Percentiles rank a stretch among this genome's conserved stretches.
phyloP scores from a whole-genome alignment of 1,140 invertebrate species.

The Ceratosolen solmsi region DNA sequence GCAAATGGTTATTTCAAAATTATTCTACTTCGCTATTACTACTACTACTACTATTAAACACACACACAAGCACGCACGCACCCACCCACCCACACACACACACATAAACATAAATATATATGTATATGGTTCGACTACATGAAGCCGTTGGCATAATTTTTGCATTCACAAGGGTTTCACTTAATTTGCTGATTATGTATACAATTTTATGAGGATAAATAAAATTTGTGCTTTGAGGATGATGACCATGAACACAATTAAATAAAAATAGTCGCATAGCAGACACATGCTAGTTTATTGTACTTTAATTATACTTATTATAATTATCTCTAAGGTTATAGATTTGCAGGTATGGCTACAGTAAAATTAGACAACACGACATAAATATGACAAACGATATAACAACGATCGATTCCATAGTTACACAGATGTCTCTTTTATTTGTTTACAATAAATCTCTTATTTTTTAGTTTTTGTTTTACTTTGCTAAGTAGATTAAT shows the following conservation, averaged over 20 bases:
- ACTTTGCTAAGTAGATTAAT: slow-evolving; percentile 40
- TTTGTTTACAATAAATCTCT: slow-evolving; percentile 43
- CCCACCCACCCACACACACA: no score
- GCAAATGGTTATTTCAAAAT: no score
- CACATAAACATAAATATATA: no score
- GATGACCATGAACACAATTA: background rate
- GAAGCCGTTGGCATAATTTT: no score
- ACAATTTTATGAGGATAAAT: background rate
- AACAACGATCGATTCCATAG: slow-evolving; percentile 66
- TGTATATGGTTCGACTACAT: no score
- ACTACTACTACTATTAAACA: no score
- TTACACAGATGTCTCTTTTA: slow-evolving; percentile 56
- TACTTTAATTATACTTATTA: slow-evolving; percentile 51
- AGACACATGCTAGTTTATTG: slow-evolving; percentile 51
- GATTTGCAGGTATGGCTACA: slow-evolving; percentile 61
- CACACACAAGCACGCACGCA: no score
- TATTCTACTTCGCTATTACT: no score
- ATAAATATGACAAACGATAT: slow-evolving; percentile 69
- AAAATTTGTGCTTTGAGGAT: background rate
- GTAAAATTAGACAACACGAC: slow-evolving; percentile 67
- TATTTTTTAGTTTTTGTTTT: slow-evolving; percentile 33
- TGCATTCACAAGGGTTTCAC: no score
- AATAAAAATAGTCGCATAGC: slow-evolving; percentile 33
- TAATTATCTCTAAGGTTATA: slow-evolving; percentile 59
- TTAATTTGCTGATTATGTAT: background rate